A percentile compares a stretch with the other conserved stretches of the same genome.
Evolutionary conservation across 1,140 invertebrate genomes (phyloP).

Genomic region (Anadara kagoshimensis): DNA sequence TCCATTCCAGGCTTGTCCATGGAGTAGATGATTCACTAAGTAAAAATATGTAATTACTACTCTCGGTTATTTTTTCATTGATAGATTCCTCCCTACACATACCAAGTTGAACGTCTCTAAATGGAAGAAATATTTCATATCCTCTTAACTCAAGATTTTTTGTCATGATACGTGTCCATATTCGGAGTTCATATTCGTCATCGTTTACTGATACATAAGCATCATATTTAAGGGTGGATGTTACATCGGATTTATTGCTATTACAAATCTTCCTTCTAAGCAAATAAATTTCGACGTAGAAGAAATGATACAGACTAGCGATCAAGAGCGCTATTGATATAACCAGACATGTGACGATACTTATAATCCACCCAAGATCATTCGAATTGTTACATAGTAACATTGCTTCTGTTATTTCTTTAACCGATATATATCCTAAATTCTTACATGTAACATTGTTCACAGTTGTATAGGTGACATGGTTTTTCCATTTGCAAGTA

Average conservation of each 20-base stretch:
- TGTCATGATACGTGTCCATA: slow-evolving; percentile 14
- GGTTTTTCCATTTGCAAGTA: no score
- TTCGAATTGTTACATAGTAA: not conserved
- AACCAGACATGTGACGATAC: not conserved
- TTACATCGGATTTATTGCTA: no score
- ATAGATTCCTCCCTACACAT: slow-evolving; percentile 9
- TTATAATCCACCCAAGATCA: not conserved
- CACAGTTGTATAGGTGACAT: no score
- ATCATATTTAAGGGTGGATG: slow-evolving; percentile 15
- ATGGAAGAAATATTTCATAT: slow-evolving; percentile 24
- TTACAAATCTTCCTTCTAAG: not conserved
- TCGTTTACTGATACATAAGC: slow-evolving; percentile 33
- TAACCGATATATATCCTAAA: not conserved
- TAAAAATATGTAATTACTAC: slow-evolving; percentile 20
- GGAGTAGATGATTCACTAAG: not conserved
- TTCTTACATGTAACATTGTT: not conserved
- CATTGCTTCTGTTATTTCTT: not conserved
- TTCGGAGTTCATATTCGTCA: slow-evolving; percentile 2
- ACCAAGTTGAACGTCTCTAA: slow-evolving; percentile 1
- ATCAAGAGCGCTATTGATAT: not conserved
- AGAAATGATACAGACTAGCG: not conserved
- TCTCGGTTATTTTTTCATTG: slow-evolving; percentile 12
- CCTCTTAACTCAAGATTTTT: not conserved
- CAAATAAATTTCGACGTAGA: slow-evolving; percentile 27
- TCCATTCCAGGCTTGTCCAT: slow-evolving; percentile 29